phyloP scores from a whole-genome alignment of 2,888 invertebrate genomes.

The Charanyca ferruginea region DNA sequence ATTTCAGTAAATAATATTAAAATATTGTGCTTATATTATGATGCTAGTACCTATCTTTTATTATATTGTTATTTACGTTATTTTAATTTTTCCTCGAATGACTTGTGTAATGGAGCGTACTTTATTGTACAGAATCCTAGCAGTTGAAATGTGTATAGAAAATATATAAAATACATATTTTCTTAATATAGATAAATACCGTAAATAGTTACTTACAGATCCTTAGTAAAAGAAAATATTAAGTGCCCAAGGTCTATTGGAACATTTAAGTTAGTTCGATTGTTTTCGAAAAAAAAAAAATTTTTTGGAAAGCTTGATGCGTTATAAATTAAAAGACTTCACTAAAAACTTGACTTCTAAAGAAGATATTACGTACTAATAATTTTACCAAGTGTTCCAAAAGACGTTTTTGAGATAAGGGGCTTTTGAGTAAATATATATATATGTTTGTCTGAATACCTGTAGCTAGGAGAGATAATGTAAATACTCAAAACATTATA shows the following conservation, averaged over 20 bases:
- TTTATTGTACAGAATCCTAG: slow-evolving; percentile 35
- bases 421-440: slow-evolving; percentile 26
- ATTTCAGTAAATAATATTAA: slow-evolving; percentile 32
- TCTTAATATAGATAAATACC: slow-evolving; percentile 43
- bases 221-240: slow-evolving; percentile 16
- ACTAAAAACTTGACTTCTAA: slow-evolving; percentile 25
- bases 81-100: slow-evolving; percentile 21
- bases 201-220: slow-evolving; percentile 15
- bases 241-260: slow-evolving; percentile 32
- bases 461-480: slow-evolving; percentile 70
- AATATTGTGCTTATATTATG: slow-evolving; percentile 44
- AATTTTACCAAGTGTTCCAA: slow-evolving; percentile 3
- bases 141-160: slow-evolving; percentile 30
- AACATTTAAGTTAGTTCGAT: slow-evolving; percentile 42
- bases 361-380: slow-evolving; percentile 13
- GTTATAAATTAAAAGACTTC: slow-evolving; percentile 34
- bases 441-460: slow-evolving; percentile 25
- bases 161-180: slow-evolving; percentile 52
- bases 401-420: slow-evolving; percentile 17
- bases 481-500: slow-evolving; percentile 80
- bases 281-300: slow-evolving; percentile 29
- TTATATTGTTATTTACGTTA: slow-evolving; percentile 29
- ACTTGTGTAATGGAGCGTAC: slow-evolving; percentile 20
- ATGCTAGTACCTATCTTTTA: slow-evolving; percentile 50
- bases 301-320: slow-evolving; percentile 33